A percentile compares a stretch with the other conserved stretches of the same genome.
Conservation (phyloP, 2,888 invertebrate genomes). For the Rhagium mordax region DNA sequence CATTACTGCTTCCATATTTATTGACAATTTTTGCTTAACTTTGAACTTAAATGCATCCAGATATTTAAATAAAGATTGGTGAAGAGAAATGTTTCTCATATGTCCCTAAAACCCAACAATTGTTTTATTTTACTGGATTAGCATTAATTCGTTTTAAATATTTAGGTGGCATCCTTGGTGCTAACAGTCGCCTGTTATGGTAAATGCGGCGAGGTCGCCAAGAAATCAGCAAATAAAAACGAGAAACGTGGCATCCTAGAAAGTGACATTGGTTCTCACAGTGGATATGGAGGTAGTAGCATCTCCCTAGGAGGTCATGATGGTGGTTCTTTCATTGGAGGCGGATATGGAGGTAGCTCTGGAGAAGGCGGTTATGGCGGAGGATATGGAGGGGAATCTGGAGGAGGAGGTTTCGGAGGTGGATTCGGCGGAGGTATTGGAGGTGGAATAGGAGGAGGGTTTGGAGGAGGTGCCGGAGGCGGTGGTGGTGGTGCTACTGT, state of each 20-base stretch:
- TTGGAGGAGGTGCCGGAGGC: conserved; percentile 33
- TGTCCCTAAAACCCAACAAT: too few species aligned
- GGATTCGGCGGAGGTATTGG: conserved; percentile 33
- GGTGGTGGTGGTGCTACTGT: conserved; percentile 42
- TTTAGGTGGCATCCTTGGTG: conserved; percentile 12
- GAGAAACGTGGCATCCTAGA: conserved; percentile 26
- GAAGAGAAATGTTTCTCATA: too few species aligned
- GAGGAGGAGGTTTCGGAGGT: conserved; percentile 27
- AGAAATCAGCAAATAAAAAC: conserved; percentile 15
- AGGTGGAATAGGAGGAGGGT: conserved; percentile 38
- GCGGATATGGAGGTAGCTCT: conserved; percentile 40
- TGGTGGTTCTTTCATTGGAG: background rate
- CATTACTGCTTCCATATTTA: too few species aligned
- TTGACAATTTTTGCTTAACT: too few species aligned
- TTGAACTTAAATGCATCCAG: too few species aligned
- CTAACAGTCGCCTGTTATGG: conserved; percentile 18
- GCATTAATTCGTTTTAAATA: background rate
- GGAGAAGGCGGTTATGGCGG: conserved; percentile 37
- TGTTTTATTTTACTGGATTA: too few species aligned
- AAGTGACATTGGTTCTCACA: conserved; percentile 13
- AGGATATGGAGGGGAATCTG: conserved; percentile 5
- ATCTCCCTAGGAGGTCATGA: background rate
- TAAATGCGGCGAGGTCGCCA: conserved; percentile 10
- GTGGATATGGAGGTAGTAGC: conserved; percentile 6
- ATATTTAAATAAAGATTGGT: too few species aligned